These are phyloP conservation scores for Bungarus multicinctus DNA, from an alignment of 2,113 vertebrate species.

Conservation along the genomic window DNA sequence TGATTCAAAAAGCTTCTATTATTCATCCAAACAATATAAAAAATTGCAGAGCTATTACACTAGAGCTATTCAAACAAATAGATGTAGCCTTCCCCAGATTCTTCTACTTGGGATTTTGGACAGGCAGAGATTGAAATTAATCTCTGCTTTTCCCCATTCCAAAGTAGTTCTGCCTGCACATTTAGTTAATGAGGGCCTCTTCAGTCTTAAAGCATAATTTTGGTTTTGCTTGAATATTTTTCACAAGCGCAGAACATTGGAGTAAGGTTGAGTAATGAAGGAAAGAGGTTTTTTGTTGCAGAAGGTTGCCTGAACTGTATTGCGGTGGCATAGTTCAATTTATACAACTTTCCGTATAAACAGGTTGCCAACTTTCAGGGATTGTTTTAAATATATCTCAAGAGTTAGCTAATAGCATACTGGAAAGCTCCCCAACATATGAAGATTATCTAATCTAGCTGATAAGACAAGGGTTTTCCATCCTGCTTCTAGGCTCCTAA, in stretches of 20 bases:
- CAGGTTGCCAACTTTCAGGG: not conserved
- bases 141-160: not conserved
- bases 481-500: not conserved
- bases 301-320: not conserved
- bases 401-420: not conserved
- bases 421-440: not conserved
- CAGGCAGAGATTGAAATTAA: not conserved
- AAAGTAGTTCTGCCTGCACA: not conserved
- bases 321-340: not conserved
- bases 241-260: not conserved
- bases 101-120: not conserved
- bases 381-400: not conserved
- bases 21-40: not conserved
- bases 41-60: not conserved
- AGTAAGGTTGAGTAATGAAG: not conserved
- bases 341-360: not conserved
- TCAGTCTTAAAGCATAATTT: not conserved
- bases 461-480: not conserved
- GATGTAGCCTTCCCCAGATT: not conserved
- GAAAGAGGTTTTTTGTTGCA: not conserved
- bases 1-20: not conserved
- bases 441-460: not conserved
- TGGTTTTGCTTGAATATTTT: not conserved
- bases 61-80: not conserved
- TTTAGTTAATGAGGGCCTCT: not conserved